These are phyloP conservation scores for Prionace glauca DNA, from an alignment of 2,797 vertebrate species.

Conservation along the genomic window DNA sequence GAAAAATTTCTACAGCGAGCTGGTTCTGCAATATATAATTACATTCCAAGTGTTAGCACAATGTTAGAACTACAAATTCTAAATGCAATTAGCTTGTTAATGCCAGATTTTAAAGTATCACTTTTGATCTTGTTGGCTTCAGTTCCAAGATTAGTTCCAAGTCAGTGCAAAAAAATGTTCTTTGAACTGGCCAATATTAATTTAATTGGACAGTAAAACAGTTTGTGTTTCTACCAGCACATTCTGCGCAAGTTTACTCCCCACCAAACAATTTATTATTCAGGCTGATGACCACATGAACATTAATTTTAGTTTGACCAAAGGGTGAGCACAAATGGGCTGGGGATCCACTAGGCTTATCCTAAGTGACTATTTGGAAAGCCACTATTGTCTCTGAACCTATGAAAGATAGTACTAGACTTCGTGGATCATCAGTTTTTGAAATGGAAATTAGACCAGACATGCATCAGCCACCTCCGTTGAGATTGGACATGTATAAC, in stretches of 20 bases:
- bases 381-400: not conserved
- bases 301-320: conserved; percentile 16
- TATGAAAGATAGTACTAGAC: not conserved
- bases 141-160: not conserved
- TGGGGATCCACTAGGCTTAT: not conserved
- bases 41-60: not conserved
- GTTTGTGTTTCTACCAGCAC: not conserved
- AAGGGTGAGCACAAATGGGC: not conserved
- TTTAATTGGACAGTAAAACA: not conserved
- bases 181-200: not conserved
- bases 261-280: conserved; percentile 13
- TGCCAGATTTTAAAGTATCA: not conserved
- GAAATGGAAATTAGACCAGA: not conserved
- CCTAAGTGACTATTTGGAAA: not conserved
- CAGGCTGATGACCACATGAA: conserved; percentile 3
- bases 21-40: not conserved
- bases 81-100: not conserved
- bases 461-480: not conserved
- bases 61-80: not conserved
- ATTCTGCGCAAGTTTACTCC: not conserved
- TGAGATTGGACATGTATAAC: not conserved
- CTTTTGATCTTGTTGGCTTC: not conserved
- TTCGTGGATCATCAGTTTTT: not conserved
- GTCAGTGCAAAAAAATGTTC: not conserved
- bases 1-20: not conserved